phyloP scores from a whole-genome alignment of 2,888 invertebrate genomes.

The Orthonevra nobilis region DNA sequence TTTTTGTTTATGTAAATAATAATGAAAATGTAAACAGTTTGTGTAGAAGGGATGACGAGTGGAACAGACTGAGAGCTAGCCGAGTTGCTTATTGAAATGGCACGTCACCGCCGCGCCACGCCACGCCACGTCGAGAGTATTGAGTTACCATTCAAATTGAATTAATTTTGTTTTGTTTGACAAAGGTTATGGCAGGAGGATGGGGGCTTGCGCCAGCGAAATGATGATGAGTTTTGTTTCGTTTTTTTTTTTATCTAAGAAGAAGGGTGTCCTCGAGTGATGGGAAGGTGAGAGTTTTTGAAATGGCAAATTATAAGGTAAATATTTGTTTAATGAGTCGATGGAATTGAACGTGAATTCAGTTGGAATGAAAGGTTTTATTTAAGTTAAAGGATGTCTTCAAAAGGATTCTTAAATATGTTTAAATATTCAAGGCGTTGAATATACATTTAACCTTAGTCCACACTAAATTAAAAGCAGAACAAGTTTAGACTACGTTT shows the following conservation, averaged over 20 bases:
- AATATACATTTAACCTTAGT: no score
- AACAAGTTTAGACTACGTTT: no score
- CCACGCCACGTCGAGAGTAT: slow-evolving; percentile 38
- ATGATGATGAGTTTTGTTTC: slow-evolving; percentile 22
- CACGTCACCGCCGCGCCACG: slow-evolving; percentile 54
- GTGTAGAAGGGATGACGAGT: background rate
- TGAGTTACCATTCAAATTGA: slow-evolving; percentile 70
- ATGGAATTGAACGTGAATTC: slow-evolving; percentile 31
- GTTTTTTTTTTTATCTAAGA: no score
- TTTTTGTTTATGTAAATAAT: slow-evolving; percentile 67
- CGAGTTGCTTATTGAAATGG: slow-evolving; percentile 51
- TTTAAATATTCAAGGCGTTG: no score
- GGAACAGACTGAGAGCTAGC: background rate
- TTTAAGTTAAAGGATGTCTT: background rate
- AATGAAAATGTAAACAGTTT: slow-evolving; percentile 66
- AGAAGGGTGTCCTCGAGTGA: slow-evolving; percentile 41
- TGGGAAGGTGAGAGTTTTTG: slow-evolving; percentile 62
- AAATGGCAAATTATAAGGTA: slow-evolving; percentile 67
- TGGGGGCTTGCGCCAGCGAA: background rate
- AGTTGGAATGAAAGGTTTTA: slow-evolving; percentile 20
- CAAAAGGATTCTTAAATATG: no score
- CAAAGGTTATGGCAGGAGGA: slow-evolving; percentile 48
- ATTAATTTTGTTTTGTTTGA: slow-evolving; percentile 70
- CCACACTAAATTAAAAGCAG: no score
- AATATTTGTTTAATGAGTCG: slow-evolving; percentile 61